Evolutionary conservation across 2,888 invertebrate genomes (phyloP).

Genomic region (Scotopteryx bipunctaria): DNA sequence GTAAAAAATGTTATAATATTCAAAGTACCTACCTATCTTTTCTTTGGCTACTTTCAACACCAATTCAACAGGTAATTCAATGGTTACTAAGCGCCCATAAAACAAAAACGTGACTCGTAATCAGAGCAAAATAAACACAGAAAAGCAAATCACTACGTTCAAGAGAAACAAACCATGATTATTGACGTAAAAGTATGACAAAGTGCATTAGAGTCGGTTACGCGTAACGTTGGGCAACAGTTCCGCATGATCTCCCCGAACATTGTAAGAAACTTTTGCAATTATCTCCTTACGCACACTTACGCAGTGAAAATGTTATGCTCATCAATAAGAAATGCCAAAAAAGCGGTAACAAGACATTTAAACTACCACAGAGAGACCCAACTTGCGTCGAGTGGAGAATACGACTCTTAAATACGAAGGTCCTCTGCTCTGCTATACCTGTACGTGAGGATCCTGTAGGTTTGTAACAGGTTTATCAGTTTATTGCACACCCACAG

Average conservation of each 20-base stretch:
- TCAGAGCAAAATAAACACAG: neutral
- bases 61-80: too few relatives aligned
- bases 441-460: too few relatives aligned
- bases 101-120: neutral
- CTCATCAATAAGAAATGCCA: constrained; percentile 13
- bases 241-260: constrained; percentile 13
- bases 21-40: too few relatives aligned
- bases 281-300: constrained; percentile 20
- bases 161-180: neutral
- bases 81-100: too few relatives aligned
- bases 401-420: too few relatives aligned
- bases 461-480: too few relatives aligned
- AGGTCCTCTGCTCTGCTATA: too few relatives aligned
- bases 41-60: too few relatives aligned
- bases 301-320: constrained; percentile 13
- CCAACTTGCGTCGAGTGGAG: neutral
- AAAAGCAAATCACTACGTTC: too few relatives aligned
- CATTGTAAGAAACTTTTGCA: constrained; percentile 12
- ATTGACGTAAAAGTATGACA: constrained; percentile 5
- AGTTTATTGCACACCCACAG: too few relatives aligned
- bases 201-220: neutral
- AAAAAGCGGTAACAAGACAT: constrained; percentile 4
- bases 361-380: neutral
- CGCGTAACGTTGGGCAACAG: constrained; percentile 8
- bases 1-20: too few relatives aligned